Evolutionary conservation across 1,140 invertebrate species (phyloP).

Genomic region (Trichogramma pretiosum): DNA sequence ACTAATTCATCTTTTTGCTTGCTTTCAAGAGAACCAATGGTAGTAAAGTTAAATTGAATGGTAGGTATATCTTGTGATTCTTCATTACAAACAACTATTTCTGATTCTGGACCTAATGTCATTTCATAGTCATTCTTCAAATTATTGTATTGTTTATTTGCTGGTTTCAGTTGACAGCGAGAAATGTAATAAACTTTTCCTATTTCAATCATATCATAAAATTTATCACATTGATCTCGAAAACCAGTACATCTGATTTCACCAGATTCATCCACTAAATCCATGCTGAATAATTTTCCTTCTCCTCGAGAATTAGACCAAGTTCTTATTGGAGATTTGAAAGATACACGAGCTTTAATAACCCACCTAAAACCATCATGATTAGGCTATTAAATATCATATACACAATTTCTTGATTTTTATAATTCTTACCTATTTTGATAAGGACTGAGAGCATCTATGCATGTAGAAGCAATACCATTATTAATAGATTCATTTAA

Average conservation of each 20-base stretch:
- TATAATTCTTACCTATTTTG: constrained; percentile 66
- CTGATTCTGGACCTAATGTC: constrained; percentile 74
- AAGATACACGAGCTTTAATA: constrained; percentile 82
- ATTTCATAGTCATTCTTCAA: constrained; percentile 95
- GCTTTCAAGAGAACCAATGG: constrained; percentile 66
- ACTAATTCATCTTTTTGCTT: constrained; percentile 59
- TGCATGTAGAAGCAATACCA: constrained; percentile 49
- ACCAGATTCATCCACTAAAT: constrained; percentile 85
- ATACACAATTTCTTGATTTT: background rate
- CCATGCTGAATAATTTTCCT: constrained; percentile 89
- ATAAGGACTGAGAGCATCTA: constrained; percentile 77
- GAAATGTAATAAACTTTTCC: constrained; percentile 85
- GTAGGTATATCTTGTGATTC: constrained; percentile 59
- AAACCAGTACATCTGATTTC: constrained; percentile 95
- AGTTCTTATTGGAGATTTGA: constrained; percentile 71
- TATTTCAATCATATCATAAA: constrained; percentile 78
- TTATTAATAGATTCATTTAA: constrained; percentile 18
- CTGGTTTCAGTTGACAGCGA: constrained; percentile 72
- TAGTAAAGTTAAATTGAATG: constrained; percentile 74
- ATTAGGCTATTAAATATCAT: no score
- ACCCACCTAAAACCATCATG: constrained; percentile 73
- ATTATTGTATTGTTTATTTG: constrained; percentile 80
- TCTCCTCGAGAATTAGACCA: constrained; percentile 89
- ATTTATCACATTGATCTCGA: constrained; percentile 82
- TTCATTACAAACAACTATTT: constrained; percentile 61